These are phyloP conservation scores for Pongo pygmaeus DNA, from an alignment of 2,113 vertebrate species.

Conservation along the genomic window DNA sequence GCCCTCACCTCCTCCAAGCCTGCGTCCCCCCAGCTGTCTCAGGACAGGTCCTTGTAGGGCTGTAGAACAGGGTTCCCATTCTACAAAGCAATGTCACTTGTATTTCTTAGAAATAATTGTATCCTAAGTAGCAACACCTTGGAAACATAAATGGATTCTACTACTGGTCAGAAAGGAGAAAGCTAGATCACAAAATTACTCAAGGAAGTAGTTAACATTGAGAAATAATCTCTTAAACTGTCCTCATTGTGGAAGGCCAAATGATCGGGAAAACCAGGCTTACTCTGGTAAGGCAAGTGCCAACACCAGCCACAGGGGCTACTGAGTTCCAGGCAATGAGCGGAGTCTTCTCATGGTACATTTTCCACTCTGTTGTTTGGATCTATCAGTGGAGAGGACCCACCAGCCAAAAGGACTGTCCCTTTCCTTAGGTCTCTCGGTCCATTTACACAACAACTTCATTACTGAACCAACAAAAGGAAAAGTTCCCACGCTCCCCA, in stretches of 20 bases:
- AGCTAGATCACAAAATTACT: not conserved
- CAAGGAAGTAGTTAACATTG: not conserved
- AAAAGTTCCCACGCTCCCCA: conserved; percentile 65
- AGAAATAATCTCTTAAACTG: not conserved
- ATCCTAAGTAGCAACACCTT: not conserved
- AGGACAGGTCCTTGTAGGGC: not conserved
- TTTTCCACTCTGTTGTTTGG: not conserved
- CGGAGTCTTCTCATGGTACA: not conserved
- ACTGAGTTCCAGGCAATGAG: not conserved
- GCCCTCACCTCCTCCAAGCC: not conserved
- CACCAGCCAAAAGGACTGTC: not conserved
- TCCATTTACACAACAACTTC: not conserved
- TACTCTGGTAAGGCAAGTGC: fast-evolving
- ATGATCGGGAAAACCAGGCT: not conserved
- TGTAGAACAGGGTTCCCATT: not conserved
- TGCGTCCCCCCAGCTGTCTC: not conserved
- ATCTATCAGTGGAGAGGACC: not conserved
- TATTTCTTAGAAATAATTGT: not conserved
- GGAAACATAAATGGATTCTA: not conserved
- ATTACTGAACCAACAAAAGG: not conserved
- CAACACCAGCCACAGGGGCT: not conserved
- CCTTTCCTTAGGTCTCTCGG: not conserved
- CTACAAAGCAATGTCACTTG: not conserved
- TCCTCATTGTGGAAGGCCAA: not conserved
- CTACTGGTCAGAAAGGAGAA: not conserved